Evolutionary conservation across 53 echinoderm and acorn worm genomes (phyloP), one percentile per base, ranked within the genome.

Genomic region (Echinometra lucunter): DNA sequence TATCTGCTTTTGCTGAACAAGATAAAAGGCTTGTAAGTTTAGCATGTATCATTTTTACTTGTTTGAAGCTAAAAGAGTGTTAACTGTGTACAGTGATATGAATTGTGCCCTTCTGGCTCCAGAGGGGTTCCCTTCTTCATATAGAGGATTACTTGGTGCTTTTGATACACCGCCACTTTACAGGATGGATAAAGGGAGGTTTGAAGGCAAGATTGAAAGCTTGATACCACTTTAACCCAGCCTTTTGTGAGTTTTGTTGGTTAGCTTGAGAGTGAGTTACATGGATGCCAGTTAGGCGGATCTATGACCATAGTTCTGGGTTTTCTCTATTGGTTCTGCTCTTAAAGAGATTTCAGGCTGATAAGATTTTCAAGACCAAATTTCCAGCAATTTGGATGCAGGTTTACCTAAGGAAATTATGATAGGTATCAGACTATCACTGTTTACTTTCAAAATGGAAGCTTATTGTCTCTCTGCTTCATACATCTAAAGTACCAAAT

Each of bases 91-190:
- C n/a, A n/a, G n/a, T n/a, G n/a, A n/a, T n/a, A n/a, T n/a, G n/a
- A n/a, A n/a, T n/a, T n/a, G n/a, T n/a, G n/a, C n/a, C n/a, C n/a
- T n/a, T n/a, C n/a, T n/a, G n/a, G n/a, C n/a, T n/a, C n/a, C n/a
- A n/a, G n/a, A n/a, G n/a, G n/a, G n/a, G 38, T 44, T 23, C 81
- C 81, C 44, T 81, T 44, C 23, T 81, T 81, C 81, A 42, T 21
- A 23, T 21, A 5, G 38, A 81, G 44, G 81, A 81, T 81, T 81
- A 81, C 81, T 42, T 44, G 44, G 81, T 81, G 5, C 81, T 81
- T 74, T 81, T 81, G 81, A 81, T 81, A 44, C 81, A 81, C 81
- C 81, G 81, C 40, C 44, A 81, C 81, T 44, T 81, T 44, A 44
- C 44, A 81, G 81, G 44, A 23, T 40, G 44, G 44, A 81, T 81